A percentile compares a stretch with the other conserved stretches of the same genome.
Conservation (phyloP, 2,797 vertebrate species). For the Echeneis naucrates region DNA sequence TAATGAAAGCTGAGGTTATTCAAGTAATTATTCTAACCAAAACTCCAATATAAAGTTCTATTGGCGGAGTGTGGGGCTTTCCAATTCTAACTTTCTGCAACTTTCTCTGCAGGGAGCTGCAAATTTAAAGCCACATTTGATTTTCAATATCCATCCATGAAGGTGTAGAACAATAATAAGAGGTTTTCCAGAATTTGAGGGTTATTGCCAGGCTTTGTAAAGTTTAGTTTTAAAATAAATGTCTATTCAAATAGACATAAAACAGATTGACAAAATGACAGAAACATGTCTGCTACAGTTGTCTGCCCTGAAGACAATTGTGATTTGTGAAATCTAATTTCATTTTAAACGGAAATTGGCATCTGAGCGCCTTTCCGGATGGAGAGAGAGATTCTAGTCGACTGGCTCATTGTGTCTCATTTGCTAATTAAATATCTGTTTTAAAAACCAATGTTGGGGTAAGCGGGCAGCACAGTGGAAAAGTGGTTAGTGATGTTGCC, state of each 20-base stretch:
- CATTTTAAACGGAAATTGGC: no score
- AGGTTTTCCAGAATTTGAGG: not conserved
- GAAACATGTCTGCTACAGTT: not conserved
- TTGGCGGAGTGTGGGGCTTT: not conserved
- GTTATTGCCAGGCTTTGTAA: not conserved
- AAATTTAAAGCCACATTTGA: not conserved
- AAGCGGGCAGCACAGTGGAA: no score
- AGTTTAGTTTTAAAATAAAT: not conserved
- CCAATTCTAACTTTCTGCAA: not conserved
- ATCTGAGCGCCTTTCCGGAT: no score
- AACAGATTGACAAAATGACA: not conserved
- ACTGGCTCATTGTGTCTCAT: no score
- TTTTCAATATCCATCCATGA: not conserved
- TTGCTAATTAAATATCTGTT: no score
- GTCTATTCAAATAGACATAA: not conserved
- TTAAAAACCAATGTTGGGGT: no score
- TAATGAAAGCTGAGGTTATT: conserved; percentile 1
- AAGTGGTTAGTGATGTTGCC: no score
- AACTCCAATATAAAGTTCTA: not conserved
- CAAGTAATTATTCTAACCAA: not conserved
- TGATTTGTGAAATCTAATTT: not conserved
- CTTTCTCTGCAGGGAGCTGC: not conserved
- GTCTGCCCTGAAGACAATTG: not conserved
- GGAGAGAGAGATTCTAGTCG: no score
- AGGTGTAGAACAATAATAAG: not conserved